Evolutionary conservation across 2,888 invertebrate species (phyloP), one percentile per base, ranked within the genome.

Genomic region (Acleris literana): DNA sequence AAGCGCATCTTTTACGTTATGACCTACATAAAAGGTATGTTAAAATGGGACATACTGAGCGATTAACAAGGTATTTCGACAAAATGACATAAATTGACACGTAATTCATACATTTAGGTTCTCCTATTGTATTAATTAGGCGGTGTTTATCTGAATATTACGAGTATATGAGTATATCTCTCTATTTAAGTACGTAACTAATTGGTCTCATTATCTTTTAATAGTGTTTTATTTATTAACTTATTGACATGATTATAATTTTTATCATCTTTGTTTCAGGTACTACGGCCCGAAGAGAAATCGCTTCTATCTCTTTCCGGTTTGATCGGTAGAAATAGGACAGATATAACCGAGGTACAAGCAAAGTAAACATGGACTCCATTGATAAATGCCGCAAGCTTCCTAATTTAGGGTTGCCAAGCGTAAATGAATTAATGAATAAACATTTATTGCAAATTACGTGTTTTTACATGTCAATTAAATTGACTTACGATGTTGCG

Each of bases 221-320:
- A 17, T 46, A n/a, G 17, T 17, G 46, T 46, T 7, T 46, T 2
- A 46, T 6, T 52, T 22, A n/a, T n/a, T 4, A 2, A 16, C 1
- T 5, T 16, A 22, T 25, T 17, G 11, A 33, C 33, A 4, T 17
- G 17, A 17, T 48, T 18, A 48, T 48, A 58, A 58, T 29, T 16
- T 16, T 7, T 1, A 29, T 57, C 48, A 3, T 57, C 17, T 22
- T 66, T 62, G 66, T 66, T 66, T 53, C 66, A 66, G 66, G 66
- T 66, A 66, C n/a, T 25, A 7, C 1, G 13, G 54, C 5, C 52
- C 53, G 25, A 33, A 29, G 54, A 54, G 33, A 33, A 54, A 39
- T 18, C 39, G 39, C 39, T 54, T 54, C 17, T 39, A 39, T 60
- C 59, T 51, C 65, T 60, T 55, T 61, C 60, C 60, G 55, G 60